phyloP scores from a whole-genome alignment of 2,888 invertebrate species.

The Metalampra italica region DNA sequence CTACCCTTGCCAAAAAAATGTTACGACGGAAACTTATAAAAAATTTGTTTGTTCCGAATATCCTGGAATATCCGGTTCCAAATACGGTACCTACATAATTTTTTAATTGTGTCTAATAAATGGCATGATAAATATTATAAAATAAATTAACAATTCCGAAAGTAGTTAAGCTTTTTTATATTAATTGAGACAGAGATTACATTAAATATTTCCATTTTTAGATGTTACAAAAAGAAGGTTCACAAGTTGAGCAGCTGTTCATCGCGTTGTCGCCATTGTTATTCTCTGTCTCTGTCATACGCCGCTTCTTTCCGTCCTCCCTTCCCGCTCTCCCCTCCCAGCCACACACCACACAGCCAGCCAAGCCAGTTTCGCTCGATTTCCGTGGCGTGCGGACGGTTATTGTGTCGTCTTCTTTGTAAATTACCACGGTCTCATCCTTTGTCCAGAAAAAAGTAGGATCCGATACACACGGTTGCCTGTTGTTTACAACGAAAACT shows the following conservation, averaged over 20 bases:
- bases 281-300: constrained; percentile 50
- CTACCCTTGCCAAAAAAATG: no score
- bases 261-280: constrained; percentile 64
- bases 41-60: no score
- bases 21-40: no score
- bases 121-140: no score
- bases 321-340: constrained; percentile 29
- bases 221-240: neutral
- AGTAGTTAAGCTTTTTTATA: no score
- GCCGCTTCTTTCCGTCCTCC: constrained; percentile 31
- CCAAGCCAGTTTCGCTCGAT: constrained; percentile 76
- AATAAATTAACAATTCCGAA: no score
- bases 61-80: no score
- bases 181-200: no score
- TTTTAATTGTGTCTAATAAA: no score
- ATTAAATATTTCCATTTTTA: neutral
- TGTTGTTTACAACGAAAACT: constrained; percentile 18
- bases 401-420: constrained; percentile 22
- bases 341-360: constrained; percentile 20
- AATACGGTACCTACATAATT: no score
- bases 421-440: constrained; percentile 61
- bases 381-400: constrained; percentile 57
- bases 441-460: constrained; percentile 64
- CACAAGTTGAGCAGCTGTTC: constrained; percentile 62
- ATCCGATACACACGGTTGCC: constrained; percentile 29